Base-by-base conservation (phyloP, 2,888 invertebrate genomes). In the Thymelicus acteon region DNA sequence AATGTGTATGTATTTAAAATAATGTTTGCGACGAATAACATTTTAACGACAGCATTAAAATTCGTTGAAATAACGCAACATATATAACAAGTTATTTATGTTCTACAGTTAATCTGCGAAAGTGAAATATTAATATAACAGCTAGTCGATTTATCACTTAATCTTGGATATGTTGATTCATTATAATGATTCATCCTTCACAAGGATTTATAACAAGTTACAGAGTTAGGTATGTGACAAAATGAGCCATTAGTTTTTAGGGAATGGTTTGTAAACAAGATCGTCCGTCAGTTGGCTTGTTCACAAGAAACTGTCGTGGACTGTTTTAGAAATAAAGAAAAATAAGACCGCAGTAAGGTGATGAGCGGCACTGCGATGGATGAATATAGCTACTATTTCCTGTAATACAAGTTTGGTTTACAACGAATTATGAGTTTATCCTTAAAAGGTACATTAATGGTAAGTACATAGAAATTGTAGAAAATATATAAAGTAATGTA, bases 101-200 rank as follows among this genome's bases (percentile, higher is more conserved):
- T 84, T 81, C 75, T 74, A 77, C 82, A 80, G 80, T 84, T 87
- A 89, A 88, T 90, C 86, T 82, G 82, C 80, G 82, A 85, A 85
- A 84, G 84, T 86, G 84, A 88, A 85, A 82, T 88, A 87, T 89
- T 88, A 84, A 85, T 87, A 84, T 79, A 84, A 79, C 82, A 85
- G 85, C 84, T 82, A 81, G 79, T 73, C 81, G 79, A 90, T 91
- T 88, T 89, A 90, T 91, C 88, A 86, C 85, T 81, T 83, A 81
- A 86, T 88, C 84, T 84, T 66, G 80, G 83, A 84, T 85, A 80
- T 80, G 82, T 86, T 89, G 87, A 91, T 90, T 86, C 85, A 88
- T 89, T 84, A 80, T 69, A 68, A 82, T 89, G 90, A 90, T 87
- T 90, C 86, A 89, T 86, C 76, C 79, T 72, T 71, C 71, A 70